A percentile compares a stretch with the other conserved stretches of the same genome.
Conservation (phyloP, 2,797 vertebrate genomes). For the Rhynchotus rufescens region DNA sequence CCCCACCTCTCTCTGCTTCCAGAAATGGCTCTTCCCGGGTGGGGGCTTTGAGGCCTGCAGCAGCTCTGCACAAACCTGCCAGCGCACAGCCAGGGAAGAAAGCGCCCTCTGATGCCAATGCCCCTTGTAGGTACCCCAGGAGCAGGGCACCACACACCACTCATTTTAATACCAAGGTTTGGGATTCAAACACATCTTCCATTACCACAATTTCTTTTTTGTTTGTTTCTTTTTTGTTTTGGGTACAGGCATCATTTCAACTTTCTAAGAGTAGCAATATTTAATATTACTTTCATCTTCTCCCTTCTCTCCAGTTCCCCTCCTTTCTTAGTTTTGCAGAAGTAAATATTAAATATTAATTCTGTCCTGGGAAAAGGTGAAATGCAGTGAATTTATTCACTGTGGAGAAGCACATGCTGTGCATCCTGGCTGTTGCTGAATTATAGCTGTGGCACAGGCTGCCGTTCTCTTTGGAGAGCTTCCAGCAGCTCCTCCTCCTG, state of each 20-base stretch:
- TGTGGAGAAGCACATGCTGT: not conserved
- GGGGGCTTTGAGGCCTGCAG: fast-evolving
- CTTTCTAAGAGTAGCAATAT: not conserved
- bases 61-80: not conserved
- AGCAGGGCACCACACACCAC: not conserved
- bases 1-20: not conserved
- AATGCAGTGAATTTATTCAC: not conserved
- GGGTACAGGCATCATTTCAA: not conserved
- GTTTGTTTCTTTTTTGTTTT: not conserved
- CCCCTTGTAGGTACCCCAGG: not conserved
- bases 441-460: not conserved
- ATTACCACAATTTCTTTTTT: not conserved
- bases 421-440: not conserved
- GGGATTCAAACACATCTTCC: not conserved
- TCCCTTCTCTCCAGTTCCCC: not conserved
- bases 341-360: not conserved
- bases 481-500: conserved; percentile 46
- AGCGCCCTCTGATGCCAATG: not conserved
- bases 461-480: not conserved
- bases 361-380: not conserved
- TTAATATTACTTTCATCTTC: not conserved
- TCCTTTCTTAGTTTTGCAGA: not conserved
- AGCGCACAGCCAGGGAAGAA: not conserved
- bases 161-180: not conserved
- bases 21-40: not conserved